Evolutionary conservation across 1,140 invertebrate genomes (phyloP).

Genomic region (Helicoverpa armigera): DNA sequence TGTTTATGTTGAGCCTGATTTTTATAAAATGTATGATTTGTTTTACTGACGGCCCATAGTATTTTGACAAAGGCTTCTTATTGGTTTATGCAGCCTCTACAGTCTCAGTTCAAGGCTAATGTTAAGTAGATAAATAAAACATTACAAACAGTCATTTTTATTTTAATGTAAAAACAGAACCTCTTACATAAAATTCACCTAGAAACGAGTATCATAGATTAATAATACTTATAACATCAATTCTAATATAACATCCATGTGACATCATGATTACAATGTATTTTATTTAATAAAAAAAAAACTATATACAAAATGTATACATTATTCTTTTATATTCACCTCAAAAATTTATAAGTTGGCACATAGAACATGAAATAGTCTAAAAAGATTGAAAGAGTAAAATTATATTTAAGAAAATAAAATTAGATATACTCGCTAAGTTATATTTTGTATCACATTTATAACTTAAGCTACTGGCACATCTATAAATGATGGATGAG

Average conservation of each 20-base stretch:
- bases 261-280: slow-evolving; percentile 52
- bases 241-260: slow-evolving; percentile 64
- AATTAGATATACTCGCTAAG: slow-evolving; percentile 34
- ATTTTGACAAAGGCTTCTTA: too few relatives aligned
- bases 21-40: too few relatives aligned
- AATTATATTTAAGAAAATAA: slow-evolving; percentile 39
- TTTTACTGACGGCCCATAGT: too few relatives aligned
- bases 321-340: slow-evolving; percentile 57
- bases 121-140: slow-evolving; percentile 58
- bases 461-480: slow-evolving; percentile 43
- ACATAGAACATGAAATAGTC: slow-evolving; percentile 59
- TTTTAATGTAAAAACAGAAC: slow-evolving; percentile 82
- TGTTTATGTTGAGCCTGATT: too few relatives aligned
- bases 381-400: slow-evolving; percentile 50
- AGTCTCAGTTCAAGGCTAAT: not conserved
- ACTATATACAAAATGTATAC: slow-evolving; percentile 61
- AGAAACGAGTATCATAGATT: slow-evolving; percentile 67
- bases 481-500: slow-evolving; percentile 14
- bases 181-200: slow-evolving; percentile 72
- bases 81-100: too few relatives aligned
- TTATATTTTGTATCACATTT: slow-evolving; percentile 55
- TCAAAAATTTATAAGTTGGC: slow-evolving; percentile 66
- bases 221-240: slow-evolving; percentile 71
- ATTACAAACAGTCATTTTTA: slow-evolving; percentile 72
- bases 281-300: slow-evolving; percentile 55